phyloP scores from a whole-genome alignment of 1,140 invertebrate genomes.

The Trachymyrmex cornetzi region DNA sequence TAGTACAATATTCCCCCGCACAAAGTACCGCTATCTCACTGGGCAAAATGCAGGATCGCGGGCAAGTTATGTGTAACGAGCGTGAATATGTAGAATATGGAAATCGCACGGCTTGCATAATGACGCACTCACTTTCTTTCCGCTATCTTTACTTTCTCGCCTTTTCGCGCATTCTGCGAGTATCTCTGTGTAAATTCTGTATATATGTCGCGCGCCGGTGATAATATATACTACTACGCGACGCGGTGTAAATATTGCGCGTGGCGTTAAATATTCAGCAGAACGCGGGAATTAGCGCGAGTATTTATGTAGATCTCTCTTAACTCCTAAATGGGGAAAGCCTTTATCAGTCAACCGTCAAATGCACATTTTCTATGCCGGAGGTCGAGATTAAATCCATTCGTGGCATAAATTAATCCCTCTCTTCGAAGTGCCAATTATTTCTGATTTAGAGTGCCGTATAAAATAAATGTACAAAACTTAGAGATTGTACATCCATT shows the following conservation, averaged over 20 bases:
- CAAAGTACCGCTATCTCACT: conserved; percentile 63
- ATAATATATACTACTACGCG: conserved; percentile 39
- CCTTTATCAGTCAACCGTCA: conserved; percentile 35
- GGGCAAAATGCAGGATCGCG: conserved; percentile 71
- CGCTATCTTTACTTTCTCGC: conserved; percentile 71
- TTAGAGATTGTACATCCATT: neutral
- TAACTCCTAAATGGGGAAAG: conserved; percentile 27
- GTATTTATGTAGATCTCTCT: conserved; percentile 38
- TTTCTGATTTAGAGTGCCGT: conserved; percentile 6
- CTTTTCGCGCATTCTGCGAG: conserved; percentile 50
- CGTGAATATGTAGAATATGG: conserved; percentile 75
- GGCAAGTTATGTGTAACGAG: conserved; percentile 66
- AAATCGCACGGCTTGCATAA: conserved; percentile 70
- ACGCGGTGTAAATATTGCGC: conserved; percentile 46
- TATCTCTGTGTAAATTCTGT: conserved; percentile 29
- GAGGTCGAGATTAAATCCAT: neutral
- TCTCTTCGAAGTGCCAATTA: neutral
- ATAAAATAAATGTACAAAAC: neutral
- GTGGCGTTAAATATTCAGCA: conserved; percentile 43
- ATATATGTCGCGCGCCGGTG: conserved; percentile 27
- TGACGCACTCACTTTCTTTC: conserved; percentile 68
- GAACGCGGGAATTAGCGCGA: conserved; percentile 39
- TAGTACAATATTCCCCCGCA: conserved; percentile 56
- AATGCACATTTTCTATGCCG: conserved; percentile 21
- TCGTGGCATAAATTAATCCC: conserved; percentile 13